Evolutionary conservation across 2,888 invertebrate species (phyloP).

Genomic region (Eupithecia pulchellata): DNA sequence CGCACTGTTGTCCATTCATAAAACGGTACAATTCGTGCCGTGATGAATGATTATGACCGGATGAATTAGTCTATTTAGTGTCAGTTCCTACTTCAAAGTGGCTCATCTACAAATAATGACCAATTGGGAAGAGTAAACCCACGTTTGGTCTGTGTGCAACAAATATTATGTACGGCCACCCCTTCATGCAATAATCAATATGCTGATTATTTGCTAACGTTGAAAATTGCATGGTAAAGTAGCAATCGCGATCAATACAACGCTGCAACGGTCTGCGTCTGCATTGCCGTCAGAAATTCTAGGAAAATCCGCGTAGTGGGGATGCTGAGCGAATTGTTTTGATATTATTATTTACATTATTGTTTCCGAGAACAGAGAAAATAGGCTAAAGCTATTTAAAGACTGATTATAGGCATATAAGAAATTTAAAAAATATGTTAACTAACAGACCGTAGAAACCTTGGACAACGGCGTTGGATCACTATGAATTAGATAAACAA

Average conservation of each 20-base stretch:
- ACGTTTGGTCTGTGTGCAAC: not conserved
- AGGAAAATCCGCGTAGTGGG: constrained; percentile 5
- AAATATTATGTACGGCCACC: not conserved
- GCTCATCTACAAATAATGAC: constrained; percentile 17
- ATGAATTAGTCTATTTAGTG: constrained; percentile 28
- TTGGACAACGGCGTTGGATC: not conserved
- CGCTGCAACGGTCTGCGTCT: not conserved
- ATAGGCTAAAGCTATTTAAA: not conserved
- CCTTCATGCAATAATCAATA: not conserved
- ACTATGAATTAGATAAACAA: constrained; percentile 9
- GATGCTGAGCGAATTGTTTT: not conserved
- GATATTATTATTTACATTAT: not conserved
- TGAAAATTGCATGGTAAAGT: not conserved
- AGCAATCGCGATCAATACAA: constrained; percentile 7
- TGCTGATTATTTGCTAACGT: not conserved
- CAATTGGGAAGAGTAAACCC: constrained; percentile 9
- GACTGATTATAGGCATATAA: too few species aligned
- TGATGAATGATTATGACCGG: constrained; percentile 30
- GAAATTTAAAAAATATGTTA: not conserved
- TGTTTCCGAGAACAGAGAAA: not conserved
- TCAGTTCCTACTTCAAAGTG: constrained; percentile 24
- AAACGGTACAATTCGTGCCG: constrained; percentile 18
- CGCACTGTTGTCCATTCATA: constrained; percentile 17
- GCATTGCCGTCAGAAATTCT: constrained; percentile 16
- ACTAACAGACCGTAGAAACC: not conserved